A percentile compares a stretch with the other conserved stretches of the same genome.
Conservation (phyloP, 2,888 invertebrate genomes). For the Nomada flava region DNA sequence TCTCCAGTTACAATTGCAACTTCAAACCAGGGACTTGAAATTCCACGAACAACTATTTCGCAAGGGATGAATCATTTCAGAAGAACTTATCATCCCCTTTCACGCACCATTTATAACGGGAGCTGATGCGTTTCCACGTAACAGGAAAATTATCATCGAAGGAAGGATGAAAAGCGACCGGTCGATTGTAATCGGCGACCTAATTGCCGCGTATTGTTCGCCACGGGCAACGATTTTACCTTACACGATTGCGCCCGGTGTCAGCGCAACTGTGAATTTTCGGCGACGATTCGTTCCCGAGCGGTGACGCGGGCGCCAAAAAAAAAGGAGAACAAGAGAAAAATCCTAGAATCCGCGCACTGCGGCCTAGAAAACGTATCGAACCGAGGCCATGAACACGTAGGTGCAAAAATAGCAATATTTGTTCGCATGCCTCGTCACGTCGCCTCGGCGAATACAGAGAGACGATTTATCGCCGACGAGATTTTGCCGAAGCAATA, state of each 20-base stretch:
- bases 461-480: slow-evolving; percentile 27
- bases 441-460: background rate
- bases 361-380: background rate
- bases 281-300: slow-evolving; percentile 25
- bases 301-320: slow-evolving; percentile 1
- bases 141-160: slow-evolving; percentile 21
- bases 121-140: slow-evolving; percentile 5
- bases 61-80: background rate
- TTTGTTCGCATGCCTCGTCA: slow-evolving; percentile 10
- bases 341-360: slow-evolving; percentile 7
- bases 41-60: background rate
- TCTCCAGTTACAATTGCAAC: background rate
- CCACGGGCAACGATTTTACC: slow-evolving; percentile 26
- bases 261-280: slow-evolving; percentile 36
- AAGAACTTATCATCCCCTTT: background rate
- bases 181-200: slow-evolving; percentile 69
- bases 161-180: slow-evolving; percentile 32
- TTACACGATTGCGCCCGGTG: slow-evolving; percentile 27
- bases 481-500: slow-evolving; percentile 34
- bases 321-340: slow-evolving; percentile 2
- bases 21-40: background rate
- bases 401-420: background rate
- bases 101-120: slow-evolving; percentile 5
- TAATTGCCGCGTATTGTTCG: slow-evolving; percentile 73
- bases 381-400: slow-evolving; percentile 23